Conservation (phyloP, 2,888 invertebrate genomes). For the Aleiodes testaceus region DNA sequence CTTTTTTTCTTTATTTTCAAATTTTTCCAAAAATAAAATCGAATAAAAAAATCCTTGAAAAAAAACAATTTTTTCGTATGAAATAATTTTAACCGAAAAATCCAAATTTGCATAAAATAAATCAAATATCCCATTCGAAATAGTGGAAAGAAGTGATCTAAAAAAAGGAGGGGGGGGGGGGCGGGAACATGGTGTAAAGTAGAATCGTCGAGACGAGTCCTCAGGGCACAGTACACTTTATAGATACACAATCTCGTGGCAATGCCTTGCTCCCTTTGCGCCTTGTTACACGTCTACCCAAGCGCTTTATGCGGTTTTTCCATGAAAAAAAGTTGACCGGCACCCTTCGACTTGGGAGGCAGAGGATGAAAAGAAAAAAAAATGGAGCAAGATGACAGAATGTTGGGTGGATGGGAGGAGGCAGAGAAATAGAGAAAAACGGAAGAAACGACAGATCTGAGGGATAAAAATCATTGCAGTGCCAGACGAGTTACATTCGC, state of each 20-base stretch:
- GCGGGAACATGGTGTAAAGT: neutral
- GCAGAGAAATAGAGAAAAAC: neutral
- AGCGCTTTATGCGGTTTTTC: slow-evolving; percentile 20
- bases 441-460: neutral
- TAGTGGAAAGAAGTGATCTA: neutral
- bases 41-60: too few species aligned
- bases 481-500: too few species aligned
- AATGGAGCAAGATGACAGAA: too few species aligned
- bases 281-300: slow-evolving; percentile 8
- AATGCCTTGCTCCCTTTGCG: neutral
- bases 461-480: slow-evolving; percentile 13
- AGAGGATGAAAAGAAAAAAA: neutral
- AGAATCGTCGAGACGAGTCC: slow-evolving; percentile 29
- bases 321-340: slow-evolving; percentile 17
- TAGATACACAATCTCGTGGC: neutral
- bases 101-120: neutral
- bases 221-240: neutral
- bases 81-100: neutral
- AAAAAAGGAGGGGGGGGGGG: neutral
- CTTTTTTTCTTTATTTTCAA: neutral
- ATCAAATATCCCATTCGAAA: neutral
- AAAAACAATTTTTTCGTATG: too few species aligned
- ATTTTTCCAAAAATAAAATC: too few species aligned
- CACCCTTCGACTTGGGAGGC: neutral
- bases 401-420: neutral